Percentiles rank a stretch among this genome's conserved stretches.
These are phyloP conservation scores for Erythrolamprus reginae DNA, from an alignment of 2,113 vertebrate species.

Conservation along the genomic window DNA sequence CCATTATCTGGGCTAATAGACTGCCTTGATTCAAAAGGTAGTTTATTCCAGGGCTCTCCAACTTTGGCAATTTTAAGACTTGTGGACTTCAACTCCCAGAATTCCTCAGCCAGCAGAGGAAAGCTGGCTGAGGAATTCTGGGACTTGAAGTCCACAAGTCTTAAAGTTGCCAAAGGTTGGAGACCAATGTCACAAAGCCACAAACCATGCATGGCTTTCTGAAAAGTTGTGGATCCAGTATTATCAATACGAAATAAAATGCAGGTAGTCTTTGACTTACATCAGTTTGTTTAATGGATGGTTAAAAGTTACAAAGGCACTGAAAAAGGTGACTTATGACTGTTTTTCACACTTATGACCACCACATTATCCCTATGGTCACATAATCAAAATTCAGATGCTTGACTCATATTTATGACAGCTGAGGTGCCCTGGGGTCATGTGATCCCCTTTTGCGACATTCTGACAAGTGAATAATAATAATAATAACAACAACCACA, in stretches of 20 bases:
- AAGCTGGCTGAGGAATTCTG: no score
- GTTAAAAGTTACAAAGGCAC: not conserved
- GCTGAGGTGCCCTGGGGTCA: not conserved
- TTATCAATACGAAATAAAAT: not conserved
- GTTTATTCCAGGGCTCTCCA: not conserved
- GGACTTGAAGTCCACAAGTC: no score
- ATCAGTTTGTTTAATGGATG: not conserved
- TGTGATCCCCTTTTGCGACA: not conserved
- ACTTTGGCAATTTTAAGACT: no score
- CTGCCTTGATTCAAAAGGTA: not conserved
- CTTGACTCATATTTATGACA: not conserved
- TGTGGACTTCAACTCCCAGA: no score
- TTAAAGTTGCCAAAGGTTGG: no score
- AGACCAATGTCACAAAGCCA: not conserved
- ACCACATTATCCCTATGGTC: not conserved
- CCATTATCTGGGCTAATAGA: not conserved
- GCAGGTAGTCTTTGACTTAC: not conserved
- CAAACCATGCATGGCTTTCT: not conserved
- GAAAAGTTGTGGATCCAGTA: not conserved
- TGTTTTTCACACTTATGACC: not conserved
- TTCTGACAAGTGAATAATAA: no score
- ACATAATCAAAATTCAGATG: not conserved
- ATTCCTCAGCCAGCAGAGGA: no score
- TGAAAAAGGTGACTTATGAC: not conserved
- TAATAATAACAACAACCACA: no score